Percentiles rank a stretch among this genome's conserved stretches.
Evolutionary conservation across 2,797 vertebrate genomes (phyloP).

Genomic region (Phylloscopus collybita): DNA sequence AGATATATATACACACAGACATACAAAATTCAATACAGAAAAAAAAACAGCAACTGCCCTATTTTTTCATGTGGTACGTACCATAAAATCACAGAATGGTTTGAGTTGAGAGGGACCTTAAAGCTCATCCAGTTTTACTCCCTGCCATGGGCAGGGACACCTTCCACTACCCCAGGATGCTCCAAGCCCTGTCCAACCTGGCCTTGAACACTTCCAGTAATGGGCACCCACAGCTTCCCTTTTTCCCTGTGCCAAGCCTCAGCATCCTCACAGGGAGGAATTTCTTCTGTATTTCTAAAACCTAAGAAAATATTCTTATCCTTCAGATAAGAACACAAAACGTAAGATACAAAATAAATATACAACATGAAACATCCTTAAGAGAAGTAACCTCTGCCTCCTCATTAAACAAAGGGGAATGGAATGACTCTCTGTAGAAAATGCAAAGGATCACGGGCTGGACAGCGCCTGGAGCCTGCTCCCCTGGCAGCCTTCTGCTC

Average conservation of each 20-base stretch:
- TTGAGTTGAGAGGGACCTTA: background rate
- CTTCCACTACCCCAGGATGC: background rate
- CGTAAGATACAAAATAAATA: background rate
- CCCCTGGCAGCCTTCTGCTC: background rate
- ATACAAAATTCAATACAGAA: background rate
- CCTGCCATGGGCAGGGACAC: background rate
- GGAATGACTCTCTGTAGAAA: background rate
- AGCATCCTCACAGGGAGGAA: background rate
- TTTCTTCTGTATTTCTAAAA: background rate
- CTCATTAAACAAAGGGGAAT: background rate
- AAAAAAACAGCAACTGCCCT: background rate
- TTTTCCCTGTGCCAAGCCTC: background rate
- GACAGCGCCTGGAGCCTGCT: background rate
- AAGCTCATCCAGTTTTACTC: background rate
- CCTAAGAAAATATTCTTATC: background rate
- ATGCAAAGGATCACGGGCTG: background rate
- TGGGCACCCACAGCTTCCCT: background rate
- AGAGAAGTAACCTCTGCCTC: background rate
- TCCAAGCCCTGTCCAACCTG: background rate
- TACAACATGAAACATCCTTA: background rate
- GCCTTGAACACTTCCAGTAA: background rate
- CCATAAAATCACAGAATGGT: background rate
- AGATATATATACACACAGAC: background rate
- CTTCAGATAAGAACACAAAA: background rate
- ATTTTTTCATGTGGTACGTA: rapidly evolving